These are phyloP conservation scores for Anthoscopus minutus DNA, from an alignment of 2,113 vertebrate genomes.

Conservation along the genomic window DNA sequence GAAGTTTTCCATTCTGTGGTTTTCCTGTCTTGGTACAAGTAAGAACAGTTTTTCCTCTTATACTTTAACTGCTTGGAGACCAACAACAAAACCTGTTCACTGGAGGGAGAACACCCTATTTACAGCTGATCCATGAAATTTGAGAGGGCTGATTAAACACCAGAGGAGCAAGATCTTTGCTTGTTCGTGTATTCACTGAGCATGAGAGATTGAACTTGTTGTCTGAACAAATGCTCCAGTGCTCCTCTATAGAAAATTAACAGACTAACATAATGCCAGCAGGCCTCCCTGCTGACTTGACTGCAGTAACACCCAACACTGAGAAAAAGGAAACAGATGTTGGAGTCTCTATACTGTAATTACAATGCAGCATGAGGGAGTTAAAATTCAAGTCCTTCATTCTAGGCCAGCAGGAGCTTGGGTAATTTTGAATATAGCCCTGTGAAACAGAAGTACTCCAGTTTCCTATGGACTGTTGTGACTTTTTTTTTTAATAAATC, in stretches of 20 bases:
- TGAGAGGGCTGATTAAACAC: not conserved
- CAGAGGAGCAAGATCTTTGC: not conserved
- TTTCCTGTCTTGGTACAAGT: not conserved
- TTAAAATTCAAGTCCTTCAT: not conserved
- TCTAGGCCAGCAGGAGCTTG: not conserved
- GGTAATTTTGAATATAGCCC: not conserved
- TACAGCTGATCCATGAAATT: not conserved
- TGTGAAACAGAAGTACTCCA: not conserved
- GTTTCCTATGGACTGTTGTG: not conserved
- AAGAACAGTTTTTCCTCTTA: not conserved
- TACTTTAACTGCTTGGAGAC: slow-evolving; percentile 31
- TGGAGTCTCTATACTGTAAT: not conserved
- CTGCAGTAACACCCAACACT: not conserved
- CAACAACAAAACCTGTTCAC: not conserved
- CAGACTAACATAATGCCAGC: not conserved
- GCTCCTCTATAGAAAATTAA: slow-evolving; percentile 15
- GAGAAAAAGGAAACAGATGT: slow-evolving; percentile 30
- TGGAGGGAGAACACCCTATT: not conserved
- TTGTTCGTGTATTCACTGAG: not conserved
- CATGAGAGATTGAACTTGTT: not conserved
- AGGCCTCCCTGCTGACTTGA: not conserved
- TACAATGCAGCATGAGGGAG: not conserved
- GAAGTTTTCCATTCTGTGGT: slow-evolving; percentile 13
- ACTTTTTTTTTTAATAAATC: not conserved
- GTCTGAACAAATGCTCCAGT: slow-evolving; percentile 9